Evolutionary conservation across 1,140 invertebrate genomes (phyloP).

Genomic region (Melanaphis sacchari): DNA sequence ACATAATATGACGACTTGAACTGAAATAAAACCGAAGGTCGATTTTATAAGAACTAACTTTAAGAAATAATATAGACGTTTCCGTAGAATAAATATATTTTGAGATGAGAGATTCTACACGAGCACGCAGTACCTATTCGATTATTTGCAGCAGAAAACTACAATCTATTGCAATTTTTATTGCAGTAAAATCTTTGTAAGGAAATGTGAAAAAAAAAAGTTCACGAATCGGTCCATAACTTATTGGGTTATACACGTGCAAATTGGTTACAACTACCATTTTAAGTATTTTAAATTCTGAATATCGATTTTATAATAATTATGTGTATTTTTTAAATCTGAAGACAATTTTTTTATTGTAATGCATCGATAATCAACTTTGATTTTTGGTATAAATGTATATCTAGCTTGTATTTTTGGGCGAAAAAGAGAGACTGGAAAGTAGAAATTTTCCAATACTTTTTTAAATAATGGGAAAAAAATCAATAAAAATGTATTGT

Average conservation of each 20-base stretch:
- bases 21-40: conserved; percentile 1
- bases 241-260: neutral
- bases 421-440: no score
- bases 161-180: neutral
- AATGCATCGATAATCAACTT: neutral
- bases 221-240: neutral
- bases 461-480: no score
- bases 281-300: neutral
- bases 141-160: no score
- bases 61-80: neutral
- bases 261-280: neutral
- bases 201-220: neutral
- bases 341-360: neutral
- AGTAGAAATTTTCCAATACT: no score
- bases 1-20: conserved; percentile 4
- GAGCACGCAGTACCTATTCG: no score
- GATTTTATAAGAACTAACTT: conserved; percentile 1
- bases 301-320: no score
- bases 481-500: no score
- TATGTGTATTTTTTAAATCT: no score
- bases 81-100: neutral
- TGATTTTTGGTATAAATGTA: no score
- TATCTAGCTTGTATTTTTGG: no score
- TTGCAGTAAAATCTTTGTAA: neutral
- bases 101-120: neutral